Base-by-base conservation (phyloP, 2,797 vertebrate genomes). In the Etheostoma perlongum region DNA sequence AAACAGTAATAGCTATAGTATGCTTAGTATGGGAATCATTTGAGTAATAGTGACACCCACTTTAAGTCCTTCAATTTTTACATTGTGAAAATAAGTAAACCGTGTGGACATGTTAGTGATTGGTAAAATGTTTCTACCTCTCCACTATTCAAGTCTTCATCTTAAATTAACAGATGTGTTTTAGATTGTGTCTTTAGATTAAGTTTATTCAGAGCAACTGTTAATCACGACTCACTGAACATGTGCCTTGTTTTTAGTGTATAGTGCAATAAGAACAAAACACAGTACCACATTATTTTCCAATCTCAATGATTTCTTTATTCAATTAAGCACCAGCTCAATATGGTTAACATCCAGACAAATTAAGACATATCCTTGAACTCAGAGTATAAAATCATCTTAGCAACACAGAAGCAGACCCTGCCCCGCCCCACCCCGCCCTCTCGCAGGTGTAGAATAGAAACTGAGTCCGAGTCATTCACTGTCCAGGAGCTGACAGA, bases 401-500 rank as follows among this genome's bases (percentile, higher is more conserved):
- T 71, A 57, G 55, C 67, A 83, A 85, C 78, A 86, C 62, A 85
- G 79, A 82, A 71, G 70, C 66, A 82, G 54, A 74, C 54, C 66
- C 25, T 30, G 3, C 64, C 3, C 52, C 58, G 5, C 6, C 67
- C 49, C 16, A 36, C 21, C 48, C 60, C 65, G 46, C 78, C 76
- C 64, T 79, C 61, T 80, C 83, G 70, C 79, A 88, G 74, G 67
- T 64, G 76, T 77, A 72, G 84, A 88, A 78, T 59, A 77, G 59
- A 86, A 88, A 84, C 47, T 1, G 54, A 58, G 72, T 75, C 78
- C 25, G 64, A 70, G 69, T 59, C 0, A 55, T 76, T 96, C 92
- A 99, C 89, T 99, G 98, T 51, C 98, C 98, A 15, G 98, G 98
- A 62, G 96, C 98, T 12, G 97, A 99, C 58, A 99, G 96, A 73